Base-by-base conservation (phyloP, 2,888 invertebrate species). In the Thalpophila matura region DNA sequence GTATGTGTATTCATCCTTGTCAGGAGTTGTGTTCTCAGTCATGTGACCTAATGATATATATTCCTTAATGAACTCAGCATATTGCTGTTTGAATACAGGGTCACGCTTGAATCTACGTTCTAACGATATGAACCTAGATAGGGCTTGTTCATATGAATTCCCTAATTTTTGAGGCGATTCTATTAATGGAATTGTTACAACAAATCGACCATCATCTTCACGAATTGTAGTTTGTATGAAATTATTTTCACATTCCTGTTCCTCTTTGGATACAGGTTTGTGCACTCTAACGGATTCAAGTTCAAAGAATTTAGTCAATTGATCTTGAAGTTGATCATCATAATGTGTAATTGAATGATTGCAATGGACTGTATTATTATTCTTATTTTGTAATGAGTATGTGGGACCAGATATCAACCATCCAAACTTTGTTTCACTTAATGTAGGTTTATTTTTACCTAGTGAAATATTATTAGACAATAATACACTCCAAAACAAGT, bases 361-460 rank as follows among this genome's bases (percentile, higher is more conserved):
- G 43, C 27, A 27, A 24, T 43, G 43, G 43, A 27, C 43, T 27
- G 27, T 43, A 43, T 43, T 43, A 12, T 27, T 43, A 10, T n/a
- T n/a, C n/a, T n/a, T 27, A 18, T 43, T 14, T 43, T 27, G 16
- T 35, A 14, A n/a, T n/a, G n/a, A 24, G 47, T 33, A n/a, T 22
- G 31, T 47, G 24, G 33, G 47, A 14, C 47, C 47, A 14, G 47
- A 47, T 1, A 47, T 47, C 24, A 47, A 35, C 14, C 6, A 49
- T 24, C 49, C 49, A 5, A 49, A 24, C 35, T 47, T 47, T 5
- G 47, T 22, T 24, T 47, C 22, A 14, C 14, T 33, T 47, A 47
- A n/a, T 35, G 47, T 47, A 22, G 47, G 47, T 33, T 33, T 47
- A 33, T 47, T 47, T 47, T 47, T 47, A 14, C 47, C 47, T 12